Evolutionary conservation across 2,113 vertebrate species (phyloP).

Genomic region (Datnioides undecimradiatus): DNA sequence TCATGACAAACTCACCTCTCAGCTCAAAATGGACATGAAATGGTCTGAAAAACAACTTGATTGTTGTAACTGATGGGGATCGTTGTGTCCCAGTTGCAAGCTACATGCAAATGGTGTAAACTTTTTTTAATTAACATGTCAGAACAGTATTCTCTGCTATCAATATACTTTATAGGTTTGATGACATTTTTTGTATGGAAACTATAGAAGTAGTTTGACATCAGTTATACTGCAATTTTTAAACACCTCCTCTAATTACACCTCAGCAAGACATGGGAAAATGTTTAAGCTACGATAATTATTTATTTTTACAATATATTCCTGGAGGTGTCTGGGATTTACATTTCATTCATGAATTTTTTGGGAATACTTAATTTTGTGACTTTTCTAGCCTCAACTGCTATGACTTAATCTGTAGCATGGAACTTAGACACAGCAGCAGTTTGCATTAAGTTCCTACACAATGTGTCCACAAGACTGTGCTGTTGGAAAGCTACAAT

Average conservation of each 20-base stretch:
- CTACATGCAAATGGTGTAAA: neutral
- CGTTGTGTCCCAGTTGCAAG: neutral
- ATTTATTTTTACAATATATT: neutral
- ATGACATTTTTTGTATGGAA: too few species aligned
- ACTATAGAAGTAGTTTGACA: too few species aligned
- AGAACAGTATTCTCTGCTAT: neutral
- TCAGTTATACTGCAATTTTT: too few species aligned
- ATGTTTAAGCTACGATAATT: neutral
- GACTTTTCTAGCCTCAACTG: neutral
- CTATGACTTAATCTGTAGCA: neutral
- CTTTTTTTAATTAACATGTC: too few species aligned
- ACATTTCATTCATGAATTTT: neutral
- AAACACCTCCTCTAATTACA: too few species aligned
- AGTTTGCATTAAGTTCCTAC: neutral
- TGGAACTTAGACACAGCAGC: neutral
- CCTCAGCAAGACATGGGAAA: too few species aligned
- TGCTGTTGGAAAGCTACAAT: neutral
- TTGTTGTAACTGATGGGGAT: neutral
- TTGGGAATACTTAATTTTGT: neutral
- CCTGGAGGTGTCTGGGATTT: neutral
- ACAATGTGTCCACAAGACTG: slow-evolving; percentile 34
- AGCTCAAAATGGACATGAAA: neutral
- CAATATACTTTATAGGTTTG: neutral
- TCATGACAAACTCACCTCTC: neutral
- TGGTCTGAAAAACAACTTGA: neutral